Conservation (phyloP, 2,113 vertebrate species). For the Rhineura floridana region DNA sequence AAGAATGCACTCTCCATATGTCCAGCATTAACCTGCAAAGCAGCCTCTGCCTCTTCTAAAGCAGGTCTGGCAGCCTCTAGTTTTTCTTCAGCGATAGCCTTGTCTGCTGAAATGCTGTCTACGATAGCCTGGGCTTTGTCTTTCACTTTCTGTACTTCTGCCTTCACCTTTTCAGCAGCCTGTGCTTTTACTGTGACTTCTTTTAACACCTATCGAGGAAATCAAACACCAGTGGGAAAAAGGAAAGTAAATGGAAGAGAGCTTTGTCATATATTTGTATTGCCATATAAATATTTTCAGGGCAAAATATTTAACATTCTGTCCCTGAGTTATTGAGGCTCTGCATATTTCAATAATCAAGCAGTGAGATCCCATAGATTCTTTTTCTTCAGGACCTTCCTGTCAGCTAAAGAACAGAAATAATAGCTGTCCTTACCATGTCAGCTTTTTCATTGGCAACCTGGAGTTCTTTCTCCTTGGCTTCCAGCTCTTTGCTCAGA, state of each 20-base stretch:
- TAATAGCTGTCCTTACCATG: slow-evolving; percentile 74
- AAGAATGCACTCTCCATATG: not conserved
- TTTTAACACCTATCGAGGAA: slow-evolving; percentile 85
- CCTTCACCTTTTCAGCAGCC: slow-evolving; percentile 91
- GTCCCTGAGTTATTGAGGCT: not conserved
- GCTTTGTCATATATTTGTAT: not conserved
- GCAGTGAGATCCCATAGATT: not conserved
- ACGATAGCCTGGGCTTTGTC: slow-evolving; percentile 95
- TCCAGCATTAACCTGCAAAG: slow-evolving; percentile 81
- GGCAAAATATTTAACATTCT: not conserved
- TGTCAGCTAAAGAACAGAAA: not conserved
- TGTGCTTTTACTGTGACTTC: slow-evolving; percentile 95
- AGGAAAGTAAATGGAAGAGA: slow-evolving; percentile 22
- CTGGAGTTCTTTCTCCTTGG: slow-evolving; percentile 92
- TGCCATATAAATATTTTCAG: not conserved
- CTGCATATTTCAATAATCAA: not conserved
- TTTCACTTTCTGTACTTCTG: slow-evolving; percentile 95
- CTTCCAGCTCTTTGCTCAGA: slow-evolving; percentile 89
- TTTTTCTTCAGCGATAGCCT: slow-evolving; percentile 90
- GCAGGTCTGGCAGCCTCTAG: slow-evolving; percentile 91
- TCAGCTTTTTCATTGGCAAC: slow-evolving; percentile 94
- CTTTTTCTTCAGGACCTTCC: not conserved
- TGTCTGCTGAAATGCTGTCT: slow-evolving; percentile 91
- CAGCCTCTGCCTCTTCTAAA: slow-evolving; percentile 90
- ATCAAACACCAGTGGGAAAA: slow-evolving; percentile 11